A percentile compares a stretch with the other conserved stretches of the same genome.
Evolutionary conservation across 2,113 vertebrate species (phyloP).

Genomic region (Oenanthe melanoleuca): DNA sequence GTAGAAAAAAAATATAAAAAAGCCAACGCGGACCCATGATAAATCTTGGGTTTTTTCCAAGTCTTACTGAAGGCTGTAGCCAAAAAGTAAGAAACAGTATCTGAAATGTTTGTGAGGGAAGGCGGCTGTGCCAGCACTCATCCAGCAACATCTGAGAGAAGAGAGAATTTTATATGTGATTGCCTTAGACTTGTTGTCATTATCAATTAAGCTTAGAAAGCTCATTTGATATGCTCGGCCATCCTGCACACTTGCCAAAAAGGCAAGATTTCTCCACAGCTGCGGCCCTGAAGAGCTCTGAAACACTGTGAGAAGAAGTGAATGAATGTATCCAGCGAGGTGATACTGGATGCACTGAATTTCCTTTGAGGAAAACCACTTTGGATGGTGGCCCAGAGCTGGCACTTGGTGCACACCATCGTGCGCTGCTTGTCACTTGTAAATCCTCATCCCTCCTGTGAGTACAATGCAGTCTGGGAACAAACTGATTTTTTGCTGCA

Average conservation of each 20-base stretch:
- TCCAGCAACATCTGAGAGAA: conserved; percentile 68
- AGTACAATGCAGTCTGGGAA: neutral
- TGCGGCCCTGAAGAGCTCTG: neutral
- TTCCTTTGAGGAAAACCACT: conserved; percentile 26
- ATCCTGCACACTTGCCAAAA: conserved; percentile 60
- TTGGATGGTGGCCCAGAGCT: conserved; percentile 12
- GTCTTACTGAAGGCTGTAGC: conserved; percentile 49
- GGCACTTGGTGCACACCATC: neutral
- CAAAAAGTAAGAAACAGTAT: conserved; percentile 78
- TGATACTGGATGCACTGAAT: neutral
- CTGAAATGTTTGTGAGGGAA: conserved; percentile 76
- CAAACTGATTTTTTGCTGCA: neutral
- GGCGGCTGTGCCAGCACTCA: conserved; percentile 62
- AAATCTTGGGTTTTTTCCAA: conserved; percentile 77
- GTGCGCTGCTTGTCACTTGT: neutral
- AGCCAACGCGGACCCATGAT: conserved; percentile 23
- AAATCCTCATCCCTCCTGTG: neutral
- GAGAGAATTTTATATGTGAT: conserved; percentile 64
- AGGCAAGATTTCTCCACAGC: conserved; percentile 38
- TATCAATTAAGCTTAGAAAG: conserved; percentile 72
- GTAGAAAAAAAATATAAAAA: conserved; percentile 15
- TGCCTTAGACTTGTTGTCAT: conserved; percentile 74
- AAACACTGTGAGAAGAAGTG: neutral
- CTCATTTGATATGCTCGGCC: conserved; percentile 15
- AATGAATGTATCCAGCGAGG: neutral